Evolutionary conservation across 2,888 invertebrate species (phyloP).

Genomic region (Drosophila colorata): DNA sequence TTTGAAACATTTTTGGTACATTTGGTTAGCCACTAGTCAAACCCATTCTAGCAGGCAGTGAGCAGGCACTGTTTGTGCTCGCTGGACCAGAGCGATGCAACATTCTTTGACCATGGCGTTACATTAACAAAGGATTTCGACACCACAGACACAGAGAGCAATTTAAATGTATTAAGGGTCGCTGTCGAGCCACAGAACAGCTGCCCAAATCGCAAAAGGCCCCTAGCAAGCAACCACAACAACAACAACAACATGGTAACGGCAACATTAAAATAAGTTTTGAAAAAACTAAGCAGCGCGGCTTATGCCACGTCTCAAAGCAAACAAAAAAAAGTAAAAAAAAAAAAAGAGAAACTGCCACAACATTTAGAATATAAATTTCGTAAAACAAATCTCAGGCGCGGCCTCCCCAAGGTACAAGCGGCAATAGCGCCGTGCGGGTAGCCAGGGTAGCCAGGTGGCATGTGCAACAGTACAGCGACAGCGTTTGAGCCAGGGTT

Average conservation of each 20-base stretch:
- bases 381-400: conserved; percentile 64
- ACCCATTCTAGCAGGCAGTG: neutral
- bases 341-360: conserved; percentile 11
- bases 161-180: conserved; percentile 66
- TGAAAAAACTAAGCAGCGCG: conserved; percentile 62
- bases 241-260: conserved; percentile 36
- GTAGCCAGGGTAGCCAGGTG: conserved; percentile 26
- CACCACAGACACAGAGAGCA: conserved; percentile 37
- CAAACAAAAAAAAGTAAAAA: conserved; percentile 26
- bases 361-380: conserved; percentile 68
- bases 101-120: conserved; percentile 31
- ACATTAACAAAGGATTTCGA: conserved; percentile 41
- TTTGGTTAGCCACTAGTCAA: neutral
- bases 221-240: conserved; percentile 9
- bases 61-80: neutral
- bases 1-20: neutral
- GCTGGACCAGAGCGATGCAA: conserved; percentile 1
- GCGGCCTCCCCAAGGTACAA: conserved; percentile 52
- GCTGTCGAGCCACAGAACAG: conserved; percentile 38
- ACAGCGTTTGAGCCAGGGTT: conserved; percentile 15
- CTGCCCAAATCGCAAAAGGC: conserved; percentile 55
- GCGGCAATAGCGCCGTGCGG: neutral
- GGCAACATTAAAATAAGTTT: conserved; percentile 66
- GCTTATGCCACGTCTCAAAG: conserved; percentile 51
- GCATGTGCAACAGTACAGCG: conserved; percentile 7